Evolutionary conservation across 30 jellyfish, hydroid and myxozoan genomes (phyloP).

Genomic region (Aurelia aurita): DNA sequence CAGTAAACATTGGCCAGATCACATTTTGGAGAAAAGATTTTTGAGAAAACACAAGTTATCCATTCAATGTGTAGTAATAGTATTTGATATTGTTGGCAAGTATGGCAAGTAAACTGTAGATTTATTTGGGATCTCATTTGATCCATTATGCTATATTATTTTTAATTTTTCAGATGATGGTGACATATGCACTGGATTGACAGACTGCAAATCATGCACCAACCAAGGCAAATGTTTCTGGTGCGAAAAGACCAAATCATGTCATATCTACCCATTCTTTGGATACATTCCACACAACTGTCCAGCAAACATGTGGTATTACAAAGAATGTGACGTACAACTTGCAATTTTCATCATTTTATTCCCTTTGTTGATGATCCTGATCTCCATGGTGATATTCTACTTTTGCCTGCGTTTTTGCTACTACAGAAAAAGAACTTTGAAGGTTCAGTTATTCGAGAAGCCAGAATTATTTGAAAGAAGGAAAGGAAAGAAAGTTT

Average conservation of each 20-base stretch:
- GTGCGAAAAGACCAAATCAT: slow-evolving; percentile 95
- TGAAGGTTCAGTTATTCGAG: slow-evolving; percentile 94
- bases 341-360: slow-evolving; percentile 89
- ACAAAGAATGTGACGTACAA: slow-evolving; percentile 95
- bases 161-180: slow-evolving; percentile 1
- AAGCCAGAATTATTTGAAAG: slow-evolving; percentile 89
- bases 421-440: slow-evolving; percentile 73
- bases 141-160: background rate
- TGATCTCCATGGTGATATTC: slow-evolving; percentile 92
- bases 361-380: slow-evolving; percentile 83
- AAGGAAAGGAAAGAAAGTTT: slow-evolving; percentile 91
- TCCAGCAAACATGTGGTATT: slow-evolving; percentile 94
- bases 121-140: too few relatives aligned
- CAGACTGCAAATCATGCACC: slow-evolving; percentile 78
- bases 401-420: slow-evolving; percentile 90
- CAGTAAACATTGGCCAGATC: too few relatives aligned
- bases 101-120: too few relatives aligned
- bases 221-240: slow-evolving; percentile 88
- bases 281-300: slow-evolving; percentile 96
- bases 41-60: too few relatives aligned
- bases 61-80: too few relatives aligned
- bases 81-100: too few relatives aligned
- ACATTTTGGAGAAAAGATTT: too few relatives aligned
- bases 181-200: slow-evolving; percentile 60
- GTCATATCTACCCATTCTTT: slow-evolving; percentile 96